These are phyloP conservation scores for Protonemura montana DNA, from an alignment of 2,888 invertebrate genomes.

Conservation along the genomic window DNA sequence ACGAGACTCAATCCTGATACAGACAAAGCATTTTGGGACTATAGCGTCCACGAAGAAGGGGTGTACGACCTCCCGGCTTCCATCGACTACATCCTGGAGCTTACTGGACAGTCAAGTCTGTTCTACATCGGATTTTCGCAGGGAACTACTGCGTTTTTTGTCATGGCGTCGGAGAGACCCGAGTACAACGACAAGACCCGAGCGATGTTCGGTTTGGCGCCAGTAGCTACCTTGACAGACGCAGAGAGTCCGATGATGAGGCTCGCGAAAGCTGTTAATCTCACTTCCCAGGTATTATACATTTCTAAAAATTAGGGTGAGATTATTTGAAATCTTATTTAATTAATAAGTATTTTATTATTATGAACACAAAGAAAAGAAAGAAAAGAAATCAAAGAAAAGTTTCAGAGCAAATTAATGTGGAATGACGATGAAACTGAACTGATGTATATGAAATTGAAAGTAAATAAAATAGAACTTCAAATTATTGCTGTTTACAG, in stretches of 20 bases:
- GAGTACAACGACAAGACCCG: slow-evolving; percentile 72
- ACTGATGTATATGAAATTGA: no score
- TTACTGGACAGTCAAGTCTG: slow-evolving; percentile 58
- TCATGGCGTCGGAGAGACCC: slow-evolving; percentile 70
- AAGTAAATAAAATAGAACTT: no score
- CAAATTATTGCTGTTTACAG: no score
- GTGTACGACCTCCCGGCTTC: slow-evolving; percentile 79
- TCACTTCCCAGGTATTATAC: neutral
- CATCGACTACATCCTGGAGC: slow-evolving; percentile 70
- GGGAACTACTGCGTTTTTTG: slow-evolving; percentile 75
- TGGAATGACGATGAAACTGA: no score
- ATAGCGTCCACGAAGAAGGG: slow-evolving; percentile 87
- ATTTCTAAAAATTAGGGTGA: neutral
- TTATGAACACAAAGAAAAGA: no score
- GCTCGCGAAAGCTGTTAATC: neutral
- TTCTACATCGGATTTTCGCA: slow-evolving; percentile 66
- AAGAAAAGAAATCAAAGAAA: no score
- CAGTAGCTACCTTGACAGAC: slow-evolving; percentile 63
- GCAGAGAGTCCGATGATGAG: slow-evolving; percentile 21
- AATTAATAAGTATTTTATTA: no score
- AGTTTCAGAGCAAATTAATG: no score
- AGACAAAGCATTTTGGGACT: neutral
- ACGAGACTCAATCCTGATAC: neutral
- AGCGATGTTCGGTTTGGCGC: slow-evolving; percentile 73
- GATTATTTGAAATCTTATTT: no score